A percentile compares a stretch with the other conserved stretches of the same genome.
These are phyloP conservation scores for Doris montereyensis DNA, from an alignment of 2,888 invertebrate species.

Conservation along the genomic window DNA sequence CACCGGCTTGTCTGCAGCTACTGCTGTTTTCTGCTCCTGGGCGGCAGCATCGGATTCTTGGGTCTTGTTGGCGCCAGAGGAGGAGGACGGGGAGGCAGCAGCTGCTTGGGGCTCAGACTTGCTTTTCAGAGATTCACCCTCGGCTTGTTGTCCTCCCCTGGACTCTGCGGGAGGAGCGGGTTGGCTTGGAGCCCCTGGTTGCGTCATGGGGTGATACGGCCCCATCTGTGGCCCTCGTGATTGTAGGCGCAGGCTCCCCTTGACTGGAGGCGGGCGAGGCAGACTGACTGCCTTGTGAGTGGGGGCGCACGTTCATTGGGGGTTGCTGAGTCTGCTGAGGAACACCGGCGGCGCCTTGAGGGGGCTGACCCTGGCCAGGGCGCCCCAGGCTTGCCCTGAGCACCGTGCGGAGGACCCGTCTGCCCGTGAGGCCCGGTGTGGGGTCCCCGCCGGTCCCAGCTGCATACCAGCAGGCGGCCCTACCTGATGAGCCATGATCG, in stretches of 20 bases:
- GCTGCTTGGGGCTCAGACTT: background rate
- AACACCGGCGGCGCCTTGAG: no score
- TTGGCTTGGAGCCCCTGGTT: background rate
- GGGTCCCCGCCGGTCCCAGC: background rate
- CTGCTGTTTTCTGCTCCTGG: background rate
- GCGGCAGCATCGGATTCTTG: background rate
- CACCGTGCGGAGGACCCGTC: background rate
- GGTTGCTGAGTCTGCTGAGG: background rate
- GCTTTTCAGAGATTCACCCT: no score
- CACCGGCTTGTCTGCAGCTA: background rate
- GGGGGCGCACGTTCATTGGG: background rate
- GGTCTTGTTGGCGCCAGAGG: no score
- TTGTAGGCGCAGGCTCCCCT: background rate
- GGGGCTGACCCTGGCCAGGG: conserved; percentile 15
- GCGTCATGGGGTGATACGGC: background rate
- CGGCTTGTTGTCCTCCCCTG: no score
- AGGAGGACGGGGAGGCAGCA: background rate
- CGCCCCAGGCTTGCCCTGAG: background rate
- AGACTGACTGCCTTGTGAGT: background rate
- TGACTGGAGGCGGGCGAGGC: background rate
- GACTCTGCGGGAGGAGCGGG: background rate
- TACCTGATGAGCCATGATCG: no score
- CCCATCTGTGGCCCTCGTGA: background rate
- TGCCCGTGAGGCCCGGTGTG: background rate
- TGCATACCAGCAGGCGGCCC: no score